These are phyloP conservation scores for Agelaius tricolor DNA, from an alignment of 2,113 vertebrate genomes.

Conservation along the genomic window DNA sequence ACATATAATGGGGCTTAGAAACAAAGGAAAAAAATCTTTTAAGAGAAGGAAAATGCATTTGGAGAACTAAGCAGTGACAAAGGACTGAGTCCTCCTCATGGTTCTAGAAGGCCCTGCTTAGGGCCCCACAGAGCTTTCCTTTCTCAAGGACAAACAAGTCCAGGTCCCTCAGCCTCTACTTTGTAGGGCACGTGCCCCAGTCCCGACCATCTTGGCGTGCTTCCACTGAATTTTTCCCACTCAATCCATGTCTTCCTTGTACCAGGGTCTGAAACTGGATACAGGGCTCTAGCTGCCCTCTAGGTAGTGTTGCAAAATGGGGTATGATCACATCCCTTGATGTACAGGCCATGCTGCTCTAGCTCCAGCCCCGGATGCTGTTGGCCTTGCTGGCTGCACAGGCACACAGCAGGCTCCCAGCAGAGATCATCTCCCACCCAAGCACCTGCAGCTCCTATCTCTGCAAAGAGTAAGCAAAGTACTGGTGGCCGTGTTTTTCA, in stretches of 20 bases:
- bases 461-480: neutral
- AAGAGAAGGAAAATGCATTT: neutral
- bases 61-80: neutral
- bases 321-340: neutral
- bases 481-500: neutral
- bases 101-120: neutral
- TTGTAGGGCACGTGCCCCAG: rapidly evolving
- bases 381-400: neutral
- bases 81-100: neutral
- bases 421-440: rapidly evolving
- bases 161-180: neutral
- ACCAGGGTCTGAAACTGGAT: neutral
- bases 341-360: neutral
- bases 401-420: neutral
- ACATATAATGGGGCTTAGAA: neutral
- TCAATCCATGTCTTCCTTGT: neutral
- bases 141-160: neutral
- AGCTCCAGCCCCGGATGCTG: neutral
- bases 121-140: neutral
- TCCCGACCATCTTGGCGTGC: neutral
- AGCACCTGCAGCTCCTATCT: neutral
- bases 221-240: neutral
- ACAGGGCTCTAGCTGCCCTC: neutral
- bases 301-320: neutral
- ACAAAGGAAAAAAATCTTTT: neutral